Percentiles rank a stretch among this genome's conserved stretches.
Conservation (phyloP, 2,113 vertebrate genomes). For the Eudyptes chrysolophus region DNA sequence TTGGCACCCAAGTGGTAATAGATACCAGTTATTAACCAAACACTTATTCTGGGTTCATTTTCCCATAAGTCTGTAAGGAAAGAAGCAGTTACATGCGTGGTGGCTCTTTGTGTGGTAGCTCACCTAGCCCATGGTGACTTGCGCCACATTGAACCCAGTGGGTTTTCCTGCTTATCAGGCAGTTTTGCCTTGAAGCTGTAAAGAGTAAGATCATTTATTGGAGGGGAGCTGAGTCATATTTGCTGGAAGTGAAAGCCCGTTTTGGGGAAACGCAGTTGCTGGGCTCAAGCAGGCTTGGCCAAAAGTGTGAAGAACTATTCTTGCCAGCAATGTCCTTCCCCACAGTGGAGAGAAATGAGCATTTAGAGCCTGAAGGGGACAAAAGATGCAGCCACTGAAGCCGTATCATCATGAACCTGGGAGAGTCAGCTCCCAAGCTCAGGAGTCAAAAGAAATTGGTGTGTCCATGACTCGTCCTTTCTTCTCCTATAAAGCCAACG, state of each 20-base stretch:
- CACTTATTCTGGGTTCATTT: neutral
- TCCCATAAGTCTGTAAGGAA: neutral
- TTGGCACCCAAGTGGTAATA: neutral
- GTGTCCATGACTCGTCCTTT: neutral
- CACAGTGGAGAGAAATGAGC: neutral
- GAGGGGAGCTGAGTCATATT: neutral
- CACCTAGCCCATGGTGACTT: accelerated
- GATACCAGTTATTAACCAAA: neutral
- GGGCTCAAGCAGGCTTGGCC: neutral
- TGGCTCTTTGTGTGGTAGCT: neutral
- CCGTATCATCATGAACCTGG: neutral
- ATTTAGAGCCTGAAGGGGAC: neutral
- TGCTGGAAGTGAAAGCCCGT: neutral
- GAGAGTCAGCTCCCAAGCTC: neutral
- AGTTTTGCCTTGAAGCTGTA: neutral
- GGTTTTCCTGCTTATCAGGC: neutral
- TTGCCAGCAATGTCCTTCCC: neutral
- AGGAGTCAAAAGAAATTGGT: neutral
- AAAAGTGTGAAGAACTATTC: neutral
- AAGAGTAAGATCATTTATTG: neutral
- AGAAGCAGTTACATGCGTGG: accelerated
- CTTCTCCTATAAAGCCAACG: neutral
- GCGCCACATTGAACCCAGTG: accelerated
- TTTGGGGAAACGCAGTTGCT: neutral
- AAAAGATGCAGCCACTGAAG: neutral